phyloP scores from a whole-genome alignment of 2,888 invertebrate genomes.

The Muschampia plurimacula region DNA sequence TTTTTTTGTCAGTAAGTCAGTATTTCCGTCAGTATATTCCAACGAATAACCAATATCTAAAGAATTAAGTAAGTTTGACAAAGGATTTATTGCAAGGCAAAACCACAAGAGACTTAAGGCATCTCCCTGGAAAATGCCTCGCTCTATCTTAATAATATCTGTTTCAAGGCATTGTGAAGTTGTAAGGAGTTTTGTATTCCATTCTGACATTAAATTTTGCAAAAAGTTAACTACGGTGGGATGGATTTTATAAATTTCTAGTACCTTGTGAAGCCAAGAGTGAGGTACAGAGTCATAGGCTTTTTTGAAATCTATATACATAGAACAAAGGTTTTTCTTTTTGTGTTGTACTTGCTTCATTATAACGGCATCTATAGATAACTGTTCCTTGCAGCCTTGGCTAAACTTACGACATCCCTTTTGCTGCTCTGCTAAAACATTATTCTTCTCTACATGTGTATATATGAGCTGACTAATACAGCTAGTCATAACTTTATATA shows the following conservation, averaged over 20 bases:
- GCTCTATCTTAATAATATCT: background rate
- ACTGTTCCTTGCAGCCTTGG: constrained; percentile 31
- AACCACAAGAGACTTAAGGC: background rate
- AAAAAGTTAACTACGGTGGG: background rate
- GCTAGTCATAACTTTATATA: constrained; percentile 42
- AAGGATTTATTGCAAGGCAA: constrained; percentile 1
- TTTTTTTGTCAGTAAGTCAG: background rate
- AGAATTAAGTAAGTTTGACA: background rate
- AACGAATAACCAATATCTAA: background rate
- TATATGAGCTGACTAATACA: constrained; percentile 35
- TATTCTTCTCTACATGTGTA: constrained; percentile 19
- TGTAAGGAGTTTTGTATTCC: background rate
- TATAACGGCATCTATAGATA: constrained; percentile 23
- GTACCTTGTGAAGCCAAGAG: constrained; percentile 31
- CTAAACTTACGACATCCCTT: background rate
- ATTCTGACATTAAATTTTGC: background rate
- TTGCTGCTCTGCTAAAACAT: constrained; percentile 8
- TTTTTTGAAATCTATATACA: constrained; percentile 38
- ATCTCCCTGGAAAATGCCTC: constrained; percentile 5
- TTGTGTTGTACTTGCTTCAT: constrained; percentile 6
- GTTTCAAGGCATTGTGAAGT: background rate
- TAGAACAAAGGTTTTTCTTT: background rate
- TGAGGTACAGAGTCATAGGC: constrained; percentile 40
- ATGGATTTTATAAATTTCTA: constrained; percentile 34
- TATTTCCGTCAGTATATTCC: background rate